Evolutionary conservation across 2,888 invertebrate species (phyloP).

Genomic region (Coleophora flavipennella): DNA sequence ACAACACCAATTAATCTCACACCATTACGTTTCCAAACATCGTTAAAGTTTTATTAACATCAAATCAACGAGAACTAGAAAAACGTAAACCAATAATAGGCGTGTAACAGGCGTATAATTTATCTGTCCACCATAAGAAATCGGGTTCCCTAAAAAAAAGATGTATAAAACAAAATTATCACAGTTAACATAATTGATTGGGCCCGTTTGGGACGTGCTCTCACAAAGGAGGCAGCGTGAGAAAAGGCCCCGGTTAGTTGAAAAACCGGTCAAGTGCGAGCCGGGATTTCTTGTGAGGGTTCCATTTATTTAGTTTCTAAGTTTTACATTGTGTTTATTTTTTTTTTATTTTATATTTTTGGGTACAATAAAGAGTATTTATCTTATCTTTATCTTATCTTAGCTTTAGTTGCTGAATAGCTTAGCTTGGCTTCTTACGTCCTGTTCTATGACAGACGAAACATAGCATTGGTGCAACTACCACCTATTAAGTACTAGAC

Average conservation of each 20-base stretch:
- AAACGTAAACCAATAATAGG: constrained; percentile 36
- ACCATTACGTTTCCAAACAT: neutral
- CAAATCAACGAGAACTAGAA: constrained; percentile 9
- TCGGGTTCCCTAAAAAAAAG: constrained; percentile 26
- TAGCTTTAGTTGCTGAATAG: too few species aligned
- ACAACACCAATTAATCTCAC: neutral
- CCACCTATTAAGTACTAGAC: too few species aligned
- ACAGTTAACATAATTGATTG: constrained; percentile 70
- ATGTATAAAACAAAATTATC: constrained; percentile 46
- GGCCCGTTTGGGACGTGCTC: constrained; percentile 59
- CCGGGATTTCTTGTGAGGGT: too few species aligned
- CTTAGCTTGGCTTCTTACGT: too few species aligned
- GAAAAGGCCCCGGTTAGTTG: constrained; percentile 41
- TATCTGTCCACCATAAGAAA: constrained; percentile 40
- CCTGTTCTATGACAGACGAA: too few species aligned
- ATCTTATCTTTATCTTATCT: too few species aligned
- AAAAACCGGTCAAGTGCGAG: constrained; percentile 21
- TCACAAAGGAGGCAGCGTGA: constrained; percentile 57
- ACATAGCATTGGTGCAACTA: too few species aligned
- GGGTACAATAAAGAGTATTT: too few species aligned
- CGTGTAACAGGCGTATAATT: constrained; percentile 59
- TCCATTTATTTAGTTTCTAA: too few species aligned
- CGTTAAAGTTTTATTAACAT: neutral
- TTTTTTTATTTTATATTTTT: too few species aligned
- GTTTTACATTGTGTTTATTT: too few species aligned